Base-by-base conservation (phyloP, 2,797 vertebrate genomes). In the Sebastolobus alascanus region DNA sequence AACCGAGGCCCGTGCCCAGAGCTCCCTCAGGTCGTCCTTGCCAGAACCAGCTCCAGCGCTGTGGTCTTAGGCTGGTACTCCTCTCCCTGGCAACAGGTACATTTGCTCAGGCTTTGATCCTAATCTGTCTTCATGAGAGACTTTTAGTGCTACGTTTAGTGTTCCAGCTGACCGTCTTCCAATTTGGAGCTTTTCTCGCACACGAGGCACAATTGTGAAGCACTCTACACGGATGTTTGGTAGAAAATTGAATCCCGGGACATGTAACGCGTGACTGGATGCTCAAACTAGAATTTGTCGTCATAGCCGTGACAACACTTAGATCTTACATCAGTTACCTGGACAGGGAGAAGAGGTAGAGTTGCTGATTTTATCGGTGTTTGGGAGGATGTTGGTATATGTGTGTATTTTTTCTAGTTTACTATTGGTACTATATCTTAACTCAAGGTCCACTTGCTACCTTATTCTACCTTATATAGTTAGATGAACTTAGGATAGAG, bases 31-130 rank as follows among this genome's bases (percentile, higher is more conserved):
- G 82, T 79, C 14, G 83, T 91, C 0, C 84, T 89, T 0, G 94
- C 92, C 12, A 93, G 86, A 0, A 67, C 89, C 5, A 85, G 94
- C 52, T 79, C 90, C 31, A 89, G 33, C 25, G 71, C 91, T 2
- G 74, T 85, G 80, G 91, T 94, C 2, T 91, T 95, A 1, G 96
- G 95, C 83, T 99, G 98, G 98, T 98, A 98, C 80, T 93, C 97
- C 0, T 99, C 97, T 0, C 97, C 97, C 8, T 99, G 98, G 98
- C 97, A 97, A 85, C 97, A 97, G 97, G 98, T 98, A 93, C 11
- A 25, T 50, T 73, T 69, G 37, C 13, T 56, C 65, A 37, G 3
- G 6, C 70, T 80, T 79, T 75, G n/a, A 58, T 73, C 25, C 46
- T 38, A 55, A 76, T 50, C 72, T 60, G 31, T 29, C 27, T 8